phyloP scores from a whole-genome alignment of 2,797 vertebrate species.

The Mormyrus hasselquistii region DNA sequence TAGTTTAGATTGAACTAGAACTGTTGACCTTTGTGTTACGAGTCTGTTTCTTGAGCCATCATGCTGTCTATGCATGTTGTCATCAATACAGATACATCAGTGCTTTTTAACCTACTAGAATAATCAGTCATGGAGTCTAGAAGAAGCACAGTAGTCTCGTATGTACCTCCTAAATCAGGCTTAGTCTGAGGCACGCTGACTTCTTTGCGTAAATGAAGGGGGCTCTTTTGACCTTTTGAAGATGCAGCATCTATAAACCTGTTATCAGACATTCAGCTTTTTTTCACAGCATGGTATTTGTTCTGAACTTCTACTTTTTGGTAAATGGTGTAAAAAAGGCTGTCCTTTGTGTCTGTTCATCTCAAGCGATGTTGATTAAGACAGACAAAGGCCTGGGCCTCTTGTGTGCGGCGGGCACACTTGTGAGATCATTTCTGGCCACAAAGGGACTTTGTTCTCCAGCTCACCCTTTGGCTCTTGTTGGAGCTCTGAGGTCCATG shows the following conservation, averaged over 20 bases:
- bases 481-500: neutral
- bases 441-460: neutral
- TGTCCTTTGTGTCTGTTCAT: neutral
- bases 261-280: neutral
- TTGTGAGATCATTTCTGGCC: neutral
- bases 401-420: neutral
- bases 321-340: neutral
- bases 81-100: neutral
- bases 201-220: neutral
- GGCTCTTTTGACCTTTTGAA: neutral
- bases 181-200: neutral
- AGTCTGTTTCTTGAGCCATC: neutral
- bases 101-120: neutral
- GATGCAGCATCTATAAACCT: neutral
- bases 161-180: neutral
- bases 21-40: neutral
- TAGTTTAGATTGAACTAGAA: neutral
- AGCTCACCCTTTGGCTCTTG: neutral
- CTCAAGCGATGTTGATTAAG: neutral
- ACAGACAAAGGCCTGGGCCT: neutral
- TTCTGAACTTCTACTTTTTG: neutral
- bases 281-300: neutral
- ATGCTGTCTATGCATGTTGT: neutral
- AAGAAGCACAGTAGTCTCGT: neutral
- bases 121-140: neutral